These are phyloP conservation scores for Lepidotrigona ventralis DNA, from an alignment of 1,140 invertebrate genomes.

Conservation along the genomic window DNA sequence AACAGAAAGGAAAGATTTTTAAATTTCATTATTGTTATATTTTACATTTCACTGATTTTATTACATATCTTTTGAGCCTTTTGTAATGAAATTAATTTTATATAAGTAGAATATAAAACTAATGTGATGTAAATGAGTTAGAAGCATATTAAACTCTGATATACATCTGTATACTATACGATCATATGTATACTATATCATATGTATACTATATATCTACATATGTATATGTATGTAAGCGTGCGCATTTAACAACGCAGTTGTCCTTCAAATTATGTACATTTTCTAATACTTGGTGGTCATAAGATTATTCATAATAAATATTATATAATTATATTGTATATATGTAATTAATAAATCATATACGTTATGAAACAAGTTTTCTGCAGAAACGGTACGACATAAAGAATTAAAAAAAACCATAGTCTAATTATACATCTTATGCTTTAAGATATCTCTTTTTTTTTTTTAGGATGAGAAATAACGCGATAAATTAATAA, in stretches of 20 bases:
- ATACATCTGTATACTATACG: background rate
- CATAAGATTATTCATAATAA: conserved; percentile 11
- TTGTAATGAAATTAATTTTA: background rate
- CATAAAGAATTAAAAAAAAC: conserved; percentile 1
- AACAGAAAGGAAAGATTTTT: background rate
- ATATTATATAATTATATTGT: conserved; percentile 7
- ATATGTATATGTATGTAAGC: background rate
- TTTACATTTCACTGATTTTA: conserved; percentile 5
- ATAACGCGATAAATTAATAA: background rate
- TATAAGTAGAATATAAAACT: background rate
- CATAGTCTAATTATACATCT: background rate
- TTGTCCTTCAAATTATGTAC: conserved; percentile 22
- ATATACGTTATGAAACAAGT: background rate
- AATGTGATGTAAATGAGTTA: background rate
- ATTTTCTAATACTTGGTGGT: background rate
- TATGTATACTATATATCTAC: no score
- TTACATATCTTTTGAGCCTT: background rate
- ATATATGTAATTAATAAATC: background rate
- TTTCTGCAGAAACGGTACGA: background rate
- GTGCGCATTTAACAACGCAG: conserved; percentile 1
- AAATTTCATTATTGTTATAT: background rate
- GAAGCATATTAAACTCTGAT: background rate
- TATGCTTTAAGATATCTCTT: background rate
- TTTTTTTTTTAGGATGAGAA: background rate
- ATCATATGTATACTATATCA: no score